Conservation (phyloP, 1,140 invertebrate genomes). For the Pseudomyrmex dendroicus region DNA sequence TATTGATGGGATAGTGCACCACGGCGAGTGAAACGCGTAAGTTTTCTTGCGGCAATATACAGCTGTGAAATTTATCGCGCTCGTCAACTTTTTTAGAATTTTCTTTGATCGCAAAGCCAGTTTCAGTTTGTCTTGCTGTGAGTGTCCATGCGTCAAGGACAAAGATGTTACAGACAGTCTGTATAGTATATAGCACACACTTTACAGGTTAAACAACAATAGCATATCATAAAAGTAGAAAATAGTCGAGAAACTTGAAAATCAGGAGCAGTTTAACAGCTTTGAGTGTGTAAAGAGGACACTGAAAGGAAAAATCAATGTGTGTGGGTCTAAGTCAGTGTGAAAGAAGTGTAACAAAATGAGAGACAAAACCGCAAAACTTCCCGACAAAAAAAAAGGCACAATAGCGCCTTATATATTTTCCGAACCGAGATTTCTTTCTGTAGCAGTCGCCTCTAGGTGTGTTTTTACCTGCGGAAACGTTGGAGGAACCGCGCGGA, state of each 20-base stretch:
- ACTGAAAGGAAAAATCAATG: not conserved
- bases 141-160: not conserved
- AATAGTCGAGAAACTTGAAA: not conserved
- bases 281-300: not conserved
- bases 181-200: no score
- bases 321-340: not conserved
- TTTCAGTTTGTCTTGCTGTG: conserved; percentile 10
- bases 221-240: not conserved
- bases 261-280: not conserved
- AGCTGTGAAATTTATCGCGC: conserved; percentile 4
- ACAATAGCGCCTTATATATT: conserved; percentile 26
- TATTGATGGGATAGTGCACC: conserved; percentile 27
- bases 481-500: conserved; percentile 22
- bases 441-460: conserved; percentile 23
- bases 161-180: no score
- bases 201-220: conserved; percentile 1
- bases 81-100: not conserved
- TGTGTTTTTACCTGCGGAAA: conserved; percentile 65
- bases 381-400: conserved; percentile 8
- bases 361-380: not conserved
- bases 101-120: not conserved
- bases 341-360: conserved; percentile 12
- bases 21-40: conserved; percentile 44
- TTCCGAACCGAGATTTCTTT: conserved; percentile 46
- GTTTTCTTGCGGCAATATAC: not conserved